phyloP scores from a whole-genome alignment of 2,113 vertebrate species.

The Syrmaticus mikado region DNA sequence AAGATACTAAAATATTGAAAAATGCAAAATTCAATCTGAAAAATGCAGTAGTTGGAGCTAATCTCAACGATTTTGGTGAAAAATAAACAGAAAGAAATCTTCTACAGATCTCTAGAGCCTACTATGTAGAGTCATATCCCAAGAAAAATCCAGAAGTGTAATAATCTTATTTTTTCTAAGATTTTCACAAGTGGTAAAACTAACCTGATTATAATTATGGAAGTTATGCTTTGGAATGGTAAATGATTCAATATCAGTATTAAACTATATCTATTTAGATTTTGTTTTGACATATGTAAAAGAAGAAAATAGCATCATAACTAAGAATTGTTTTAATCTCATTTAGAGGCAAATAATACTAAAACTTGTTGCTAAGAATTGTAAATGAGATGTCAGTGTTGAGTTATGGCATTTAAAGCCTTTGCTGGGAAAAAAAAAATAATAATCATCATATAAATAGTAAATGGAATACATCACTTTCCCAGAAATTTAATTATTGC shows the following conservation, averaged over 20 bases:
- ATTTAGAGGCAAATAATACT: not conserved
- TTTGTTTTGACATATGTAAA: not conserved
- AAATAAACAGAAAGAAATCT: not conserved
- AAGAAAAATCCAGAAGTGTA: not conserved
- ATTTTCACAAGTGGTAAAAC: not conserved
- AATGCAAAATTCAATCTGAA: not conserved
- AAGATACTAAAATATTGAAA: not conserved
- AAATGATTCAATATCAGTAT: not conserved
- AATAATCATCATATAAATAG: not conserved
- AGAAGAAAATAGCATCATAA: not conserved
- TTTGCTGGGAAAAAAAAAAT: not conserved
- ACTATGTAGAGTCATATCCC: not conserved
- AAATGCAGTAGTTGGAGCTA: not conserved
- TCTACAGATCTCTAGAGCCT: not conserved
- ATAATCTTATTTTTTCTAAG: not conserved
- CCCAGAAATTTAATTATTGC: not conserved
- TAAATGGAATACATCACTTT: not conserved
- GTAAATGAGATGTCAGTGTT: not conserved
- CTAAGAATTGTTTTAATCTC: not conserved
- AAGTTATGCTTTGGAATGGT: not conserved
- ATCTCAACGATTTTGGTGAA: not conserved
- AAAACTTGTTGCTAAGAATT: not conserved
- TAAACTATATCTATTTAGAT: not conserved
- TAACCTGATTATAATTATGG: not conserved
- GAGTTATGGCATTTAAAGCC: not conserved